Percentiles rank a stretch among this genome's conserved stretches.
These are phyloP conservation scores for Drosophila sordidapex DNA, from an alignment of 2,888 invertebrate species.

Conservation along the genomic window DNA sequence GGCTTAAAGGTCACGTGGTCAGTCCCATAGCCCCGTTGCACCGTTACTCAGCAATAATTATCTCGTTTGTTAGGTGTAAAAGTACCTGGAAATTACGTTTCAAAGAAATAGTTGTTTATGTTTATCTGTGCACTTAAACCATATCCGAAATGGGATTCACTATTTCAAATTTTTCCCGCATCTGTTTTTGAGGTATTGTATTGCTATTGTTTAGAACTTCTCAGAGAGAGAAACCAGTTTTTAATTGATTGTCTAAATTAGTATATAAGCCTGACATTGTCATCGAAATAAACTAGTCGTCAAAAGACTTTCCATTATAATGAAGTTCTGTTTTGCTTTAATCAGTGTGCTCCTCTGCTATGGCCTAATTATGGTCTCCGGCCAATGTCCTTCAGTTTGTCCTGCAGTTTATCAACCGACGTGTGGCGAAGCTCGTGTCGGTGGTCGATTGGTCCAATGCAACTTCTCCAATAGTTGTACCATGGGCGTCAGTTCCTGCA, in stretches of 20 bases:
- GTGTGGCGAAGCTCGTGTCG: conserved; percentile 31
- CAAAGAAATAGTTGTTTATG: conserved; percentile 9
- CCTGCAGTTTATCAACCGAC: conserved; percentile 12
- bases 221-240: conserved; percentile 23
- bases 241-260: neutral
- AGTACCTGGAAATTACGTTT: conserved; percentile 6
- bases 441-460: conserved; percentile 20
- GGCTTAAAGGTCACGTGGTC: conserved; percentile 15
- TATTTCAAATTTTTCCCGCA: neutral
- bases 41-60: conserved; percentile 2
- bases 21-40: neutral
- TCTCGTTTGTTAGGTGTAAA: conserved; percentile 1
- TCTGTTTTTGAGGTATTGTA: neutral
- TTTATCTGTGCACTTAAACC: neutral
- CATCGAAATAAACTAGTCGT: conserved; percentile 2
- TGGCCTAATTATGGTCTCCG: neutral
- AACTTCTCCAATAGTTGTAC: conserved; percentile 25
- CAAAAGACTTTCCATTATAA: neutral
- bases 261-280: conserved; percentile 22
- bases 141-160: conserved; percentile 9
- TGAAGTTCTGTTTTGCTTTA: conserved; percentile 32
- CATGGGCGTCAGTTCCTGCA: conserved; percentile 26
- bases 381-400: conserved; percentile 21
- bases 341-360: conserved; percentile 33
- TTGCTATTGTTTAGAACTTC: conserved; percentile 2